Percentiles rank a stretch among this genome's conserved stretches.
phyloP scores from a whole-genome alignment of 2,113 vertebrate species.

The Rhipidura dahli region DNA sequence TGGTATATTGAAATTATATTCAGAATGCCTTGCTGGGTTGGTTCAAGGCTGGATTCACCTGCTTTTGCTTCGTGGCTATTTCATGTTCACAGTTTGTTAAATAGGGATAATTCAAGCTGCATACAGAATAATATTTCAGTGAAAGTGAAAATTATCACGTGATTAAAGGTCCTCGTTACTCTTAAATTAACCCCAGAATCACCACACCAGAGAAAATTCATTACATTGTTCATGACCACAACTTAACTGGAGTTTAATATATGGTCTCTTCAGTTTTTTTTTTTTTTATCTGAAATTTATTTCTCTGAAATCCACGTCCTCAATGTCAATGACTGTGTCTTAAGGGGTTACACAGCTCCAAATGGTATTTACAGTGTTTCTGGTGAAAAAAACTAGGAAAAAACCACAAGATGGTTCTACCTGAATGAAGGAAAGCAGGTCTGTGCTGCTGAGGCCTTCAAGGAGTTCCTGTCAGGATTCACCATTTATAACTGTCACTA shows the following conservation, averaged over 20 bases:
- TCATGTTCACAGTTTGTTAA: neutral
- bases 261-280: too few relatives aligned
- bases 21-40: neutral
- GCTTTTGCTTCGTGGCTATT: neutral
- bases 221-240: neutral
- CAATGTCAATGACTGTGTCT: neutral
- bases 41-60: neutral
- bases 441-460: neutral
- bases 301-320: neutral
- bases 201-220: neutral
- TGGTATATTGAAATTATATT: neutral
- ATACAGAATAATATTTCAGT: neutral
- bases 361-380: neutral
- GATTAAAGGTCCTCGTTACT: neutral
- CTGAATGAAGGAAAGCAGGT: neutral
- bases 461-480: neutral
- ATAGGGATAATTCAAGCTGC: neutral
- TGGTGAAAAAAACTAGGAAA: neutral
- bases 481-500: neutral
- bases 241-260: neutral
- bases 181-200: neutral
- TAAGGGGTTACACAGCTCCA: neutral
- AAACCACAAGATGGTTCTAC: neutral
- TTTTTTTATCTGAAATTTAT: neutral
- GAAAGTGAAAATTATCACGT: neutral